Base-by-base conservation (phyloP, 2,797 vertebrate genomes). In the Potorous gilbertii region DNA sequence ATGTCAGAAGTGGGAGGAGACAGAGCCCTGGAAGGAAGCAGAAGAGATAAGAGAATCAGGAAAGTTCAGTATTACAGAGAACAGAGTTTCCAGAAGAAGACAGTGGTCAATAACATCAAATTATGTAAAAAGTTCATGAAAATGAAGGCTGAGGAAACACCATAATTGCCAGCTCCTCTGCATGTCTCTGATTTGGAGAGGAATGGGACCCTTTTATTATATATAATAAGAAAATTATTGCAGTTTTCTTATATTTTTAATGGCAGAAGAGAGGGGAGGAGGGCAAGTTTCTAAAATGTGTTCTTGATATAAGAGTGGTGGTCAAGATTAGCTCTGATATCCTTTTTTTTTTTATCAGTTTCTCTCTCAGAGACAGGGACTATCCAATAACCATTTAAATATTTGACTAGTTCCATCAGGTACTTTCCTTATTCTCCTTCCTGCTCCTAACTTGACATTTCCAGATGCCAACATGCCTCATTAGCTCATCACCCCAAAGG, bases 341-440 rank as follows among this genome's bases (percentile, higher is more conserved):
- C 90, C 66, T 81, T 87, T 95, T 95, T 95, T 95, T 56, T 52
- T 18, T 87, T 90, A 54, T n/a, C 28, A 66, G 90, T 40, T 57
- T 52, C 50, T 95, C 93, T 95, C 96, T 56, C 8, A 34, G 81
- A 14, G 59, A n/a, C 14, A 21, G 95, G 94, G 93, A 96, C 94
- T 95, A 94, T 56, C 93, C 92, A 9, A 54, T 12, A 52, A 50
- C 89, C 89, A 3, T 55, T 56, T 74, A 91, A 92, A 94, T 10
- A 62, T 29, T 91, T 95, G 95, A 55, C 62, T 59, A 18, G 28
- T 90, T 92, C 31, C 54, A 16, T 92, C 0, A 1, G 93, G 96
- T 96, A 59, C 91, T 98, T 97, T 92, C 97, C 96, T 92, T 50
- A 91, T 40, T 56, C 90, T 94, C 81, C 56, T 56, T 96, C 96